These are phyloP conservation scores for Ascaphus truei DNA, from an alignment of 2,113 vertebrate genomes.

Conservation along the genomic window DNA sequence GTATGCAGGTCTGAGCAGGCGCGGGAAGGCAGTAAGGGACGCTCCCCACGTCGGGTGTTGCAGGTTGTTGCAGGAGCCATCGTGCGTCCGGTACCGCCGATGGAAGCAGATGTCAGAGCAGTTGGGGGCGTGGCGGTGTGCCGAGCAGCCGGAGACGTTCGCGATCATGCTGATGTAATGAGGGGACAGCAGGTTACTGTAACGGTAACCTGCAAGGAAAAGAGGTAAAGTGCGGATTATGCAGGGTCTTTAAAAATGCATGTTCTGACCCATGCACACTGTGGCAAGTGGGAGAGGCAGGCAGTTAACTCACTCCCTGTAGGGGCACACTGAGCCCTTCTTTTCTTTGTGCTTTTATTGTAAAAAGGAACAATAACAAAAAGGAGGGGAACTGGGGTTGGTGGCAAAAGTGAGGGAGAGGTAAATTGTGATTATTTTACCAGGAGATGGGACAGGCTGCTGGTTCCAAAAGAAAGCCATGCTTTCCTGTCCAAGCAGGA, in stretches of 20 bases:
- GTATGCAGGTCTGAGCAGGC: slow-evolving; percentile 61
- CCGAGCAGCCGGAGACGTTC: slow-evolving; percentile 61
- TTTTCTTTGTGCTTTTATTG: no score
- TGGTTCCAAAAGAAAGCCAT: no score
- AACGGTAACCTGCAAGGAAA: slow-evolving; percentile 53
- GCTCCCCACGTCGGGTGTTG: slow-evolving; percentile 65
- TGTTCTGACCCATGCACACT: no score
- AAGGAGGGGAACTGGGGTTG: no score
- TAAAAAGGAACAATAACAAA: no score
- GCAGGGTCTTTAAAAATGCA: background rate
- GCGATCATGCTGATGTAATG: slow-evolving; percentile 64
- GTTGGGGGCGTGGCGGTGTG: slow-evolving; percentile 57
- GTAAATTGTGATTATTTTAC: no score
- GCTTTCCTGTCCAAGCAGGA: no score
- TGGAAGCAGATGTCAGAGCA: slow-evolving; percentile 64
- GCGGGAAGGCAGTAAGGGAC: slow-evolving; percentile 61
- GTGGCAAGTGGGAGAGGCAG: no score
- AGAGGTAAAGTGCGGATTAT: background rate
- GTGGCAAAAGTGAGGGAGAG: no score
- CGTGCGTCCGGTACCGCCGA: slow-evolving; percentile 56
- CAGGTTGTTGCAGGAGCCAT: slow-evolving; percentile 64
- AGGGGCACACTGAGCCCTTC: no score
- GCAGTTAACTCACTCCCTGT: no score
- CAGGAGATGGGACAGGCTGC: no score
- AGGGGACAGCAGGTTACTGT: slow-evolving; percentile 63